Percentiles rank a stretch among this genome's conserved stretches.
These are phyloP conservation scores for Malaclemys terrapin DNA, from an alignment of 2,113 vertebrate species.

Conservation along the genomic window DNA sequence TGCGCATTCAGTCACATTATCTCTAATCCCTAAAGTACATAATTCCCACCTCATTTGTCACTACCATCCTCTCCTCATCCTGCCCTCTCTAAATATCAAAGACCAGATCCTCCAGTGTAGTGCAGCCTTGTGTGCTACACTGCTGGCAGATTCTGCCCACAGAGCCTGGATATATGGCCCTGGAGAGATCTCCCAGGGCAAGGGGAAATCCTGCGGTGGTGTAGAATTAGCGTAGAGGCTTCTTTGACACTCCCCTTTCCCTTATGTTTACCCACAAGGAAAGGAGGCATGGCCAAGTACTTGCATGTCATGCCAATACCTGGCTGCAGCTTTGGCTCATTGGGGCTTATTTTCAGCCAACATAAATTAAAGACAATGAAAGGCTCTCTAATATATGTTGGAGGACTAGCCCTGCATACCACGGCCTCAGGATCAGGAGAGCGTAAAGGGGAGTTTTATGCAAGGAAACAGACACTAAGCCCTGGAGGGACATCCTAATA, in stretches of 20 bases:
- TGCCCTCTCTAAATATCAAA: not conserved
- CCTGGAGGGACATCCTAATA: not conserved
- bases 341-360: not conserved
- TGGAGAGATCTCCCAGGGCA: not conserved
- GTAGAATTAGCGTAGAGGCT: not conserved
- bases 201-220: not conserved
- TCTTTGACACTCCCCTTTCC: not conserved
- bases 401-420: not conserved
- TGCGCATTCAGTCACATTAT: not conserved
- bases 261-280: not conserved
- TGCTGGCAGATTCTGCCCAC: not conserved
- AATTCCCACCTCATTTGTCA: not conserved
- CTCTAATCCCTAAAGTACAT: not conserved
- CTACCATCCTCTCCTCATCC: no score
- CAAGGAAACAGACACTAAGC: not conserved
- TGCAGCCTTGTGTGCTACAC: not conserved
- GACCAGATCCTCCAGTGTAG: not conserved
- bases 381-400: not conserved
- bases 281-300: fast-evolving
- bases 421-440: not conserved
- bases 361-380: not conserved
- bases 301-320: not conserved
- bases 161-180: not conserved
- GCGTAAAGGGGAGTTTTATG: not conserved
- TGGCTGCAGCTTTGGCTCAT: not conserved